Base-by-base conservation (phyloP, 2,113 vertebrate genomes). In the Grallaria varia region DNA sequence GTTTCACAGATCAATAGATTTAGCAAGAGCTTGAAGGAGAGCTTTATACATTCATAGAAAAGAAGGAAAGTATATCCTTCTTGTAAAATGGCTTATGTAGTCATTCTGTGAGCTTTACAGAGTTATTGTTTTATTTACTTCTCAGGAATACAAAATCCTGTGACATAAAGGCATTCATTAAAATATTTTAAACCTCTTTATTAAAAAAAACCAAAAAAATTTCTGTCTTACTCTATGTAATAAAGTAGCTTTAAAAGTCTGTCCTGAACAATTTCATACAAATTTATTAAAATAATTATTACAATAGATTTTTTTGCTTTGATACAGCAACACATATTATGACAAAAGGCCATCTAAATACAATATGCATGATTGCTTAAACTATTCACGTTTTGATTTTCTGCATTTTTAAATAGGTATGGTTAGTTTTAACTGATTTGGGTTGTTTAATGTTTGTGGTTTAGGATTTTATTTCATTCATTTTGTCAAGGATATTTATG, bases 1-100 rank as follows among this genome's bases (percentile, higher is more conserved):
- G 98, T 98, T 99, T 99, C 98, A 98, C 98, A 99, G 99, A 99
- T 99, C 99, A 99, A 99, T 99, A 99, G 98, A 98, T 99, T 99
- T 98, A 98, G 97, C 98, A 98, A 97, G 98, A 98, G 98, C 98
- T 98, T 98, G 97, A 98, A 98, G 98, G 96, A 97, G 96, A 97
- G 97, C 97, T 98, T 98, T 98, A 98, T 97, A 97, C 78, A 91
- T 96, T 97, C 95, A 97, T 67, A 92, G 95, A 95, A 97, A 95
- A 97, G 95, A 97, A 96, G 83, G 40, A 87, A 97, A 97, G 84
- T 95, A 79, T 89, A 97, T 97, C 71, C 66, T 82, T 60, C 82
- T 95, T 93, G 77, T 95, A 97, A 97, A 97, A 96, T 93, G 79
- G 87, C 85, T 97, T 97, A 89, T 81, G 55, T 71, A 93, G 94